Percentiles rank a stretch among this genome's conserved stretches.
Evolutionary conservation across 2,888 invertebrate genomes (phyloP).

Genomic region (Agrotis clavis): DNA sequence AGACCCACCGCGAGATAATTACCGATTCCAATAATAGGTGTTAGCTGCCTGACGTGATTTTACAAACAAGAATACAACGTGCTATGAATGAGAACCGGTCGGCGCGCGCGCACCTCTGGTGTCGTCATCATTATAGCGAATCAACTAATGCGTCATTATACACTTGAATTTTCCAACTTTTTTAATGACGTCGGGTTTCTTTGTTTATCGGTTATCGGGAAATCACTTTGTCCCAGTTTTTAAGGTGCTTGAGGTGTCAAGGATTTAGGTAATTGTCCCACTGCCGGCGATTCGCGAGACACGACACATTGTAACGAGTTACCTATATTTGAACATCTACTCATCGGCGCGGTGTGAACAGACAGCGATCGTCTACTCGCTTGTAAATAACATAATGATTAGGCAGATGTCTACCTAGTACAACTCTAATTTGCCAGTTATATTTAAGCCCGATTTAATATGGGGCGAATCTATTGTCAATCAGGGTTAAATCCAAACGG

Average conservation of each 20-base stretch:
- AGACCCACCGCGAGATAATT: conserved; percentile 44
- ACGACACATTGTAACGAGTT: background rate
- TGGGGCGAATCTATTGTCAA: too few relatives aligned
- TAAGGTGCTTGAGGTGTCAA: conserved; percentile 30
- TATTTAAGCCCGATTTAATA: too few relatives aligned
- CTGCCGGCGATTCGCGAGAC: background rate
- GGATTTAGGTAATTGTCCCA: conserved; percentile 13
- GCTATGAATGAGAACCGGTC: conserved; percentile 69
- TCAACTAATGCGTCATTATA: conserved; percentile 54
- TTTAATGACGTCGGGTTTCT: conserved; percentile 64
- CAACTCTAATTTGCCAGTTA: too few relatives aligned
- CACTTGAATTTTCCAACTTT: conserved; percentile 66
- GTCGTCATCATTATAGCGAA: conserved; percentile 66
- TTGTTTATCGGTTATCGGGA: conserved; percentile 44
- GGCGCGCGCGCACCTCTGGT: conserved; percentile 45
- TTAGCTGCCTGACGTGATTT: conserved; percentile 40
- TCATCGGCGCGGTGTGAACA: background rate
- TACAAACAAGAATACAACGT: conserved; percentile 56
- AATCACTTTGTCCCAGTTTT: conserved; percentile 46
- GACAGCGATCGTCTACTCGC: background rate
- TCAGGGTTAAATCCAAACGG: too few relatives aligned
- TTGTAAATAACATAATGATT: too few relatives aligned
- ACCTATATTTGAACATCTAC: too few relatives aligned
- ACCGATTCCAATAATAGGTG: conserved; percentile 52
- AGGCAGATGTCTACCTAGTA: too few relatives aligned